Evolutionary conservation across 2,888 invertebrate genomes (phyloP).

Genomic region (Morinoia aosen): DNA sequence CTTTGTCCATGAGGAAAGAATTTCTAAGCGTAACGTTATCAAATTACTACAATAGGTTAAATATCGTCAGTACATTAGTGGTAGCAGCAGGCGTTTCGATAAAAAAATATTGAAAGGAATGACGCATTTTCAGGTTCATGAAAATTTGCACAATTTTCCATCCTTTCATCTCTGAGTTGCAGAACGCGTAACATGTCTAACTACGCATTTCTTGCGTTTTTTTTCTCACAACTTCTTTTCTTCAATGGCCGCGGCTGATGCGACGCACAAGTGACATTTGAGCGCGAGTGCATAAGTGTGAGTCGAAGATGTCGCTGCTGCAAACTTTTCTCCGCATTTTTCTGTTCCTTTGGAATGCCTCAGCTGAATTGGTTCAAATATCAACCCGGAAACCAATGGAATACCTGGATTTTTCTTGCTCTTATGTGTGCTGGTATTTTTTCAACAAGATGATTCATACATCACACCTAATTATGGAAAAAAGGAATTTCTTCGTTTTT

Average conservation of each 20-base stretch:
- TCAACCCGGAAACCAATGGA: neutral
- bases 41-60: too few species aligned
- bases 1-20: too few species aligned
- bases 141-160: neutral
- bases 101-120: neutral
- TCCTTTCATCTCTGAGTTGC: neutral
- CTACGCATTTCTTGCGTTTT: neutral
- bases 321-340: neutral
- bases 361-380: neutral
- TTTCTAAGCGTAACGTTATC: too few species aligned
- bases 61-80: neutral
- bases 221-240: neutral
- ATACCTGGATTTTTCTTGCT: neutral
- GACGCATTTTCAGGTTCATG: neutral
- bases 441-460: neutral
- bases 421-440: neutral
- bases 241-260: neutral
- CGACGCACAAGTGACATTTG: neutral
- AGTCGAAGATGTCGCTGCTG: neutral
- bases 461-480: neutral
- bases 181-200: neutral
- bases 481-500: neutral
- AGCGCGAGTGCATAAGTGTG: neutral
- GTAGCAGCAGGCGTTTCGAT: neutral
- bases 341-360: neutral